Evolutionary conservation across 1,140 invertebrate genomes (phyloP).

Genomic region (Lysiphlebus fabarum): DNA sequence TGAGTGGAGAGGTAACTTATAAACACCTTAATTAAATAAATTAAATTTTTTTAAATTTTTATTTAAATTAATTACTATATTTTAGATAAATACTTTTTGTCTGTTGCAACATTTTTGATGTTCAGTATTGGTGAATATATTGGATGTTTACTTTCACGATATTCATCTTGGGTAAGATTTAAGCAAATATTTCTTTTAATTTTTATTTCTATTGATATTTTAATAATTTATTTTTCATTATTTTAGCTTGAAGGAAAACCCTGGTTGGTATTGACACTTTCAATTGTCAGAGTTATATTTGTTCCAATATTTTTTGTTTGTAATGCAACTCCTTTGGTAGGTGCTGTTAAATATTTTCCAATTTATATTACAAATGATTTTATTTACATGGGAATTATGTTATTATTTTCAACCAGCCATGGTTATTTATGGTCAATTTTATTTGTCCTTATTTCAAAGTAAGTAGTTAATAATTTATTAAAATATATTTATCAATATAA

Average conservation of each 20-base stretch:
- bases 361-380: constrained; percentile 78
- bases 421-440: constrained; percentile 86
- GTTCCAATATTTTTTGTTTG: constrained; percentile 84
- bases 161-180: constrained; percentile 64
- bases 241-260: constrained; percentile 66
- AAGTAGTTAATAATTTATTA: constrained; percentile 46
- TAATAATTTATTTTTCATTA: constrained; percentile 22
- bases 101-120: constrained; percentile 84
- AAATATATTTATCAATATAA: no score
- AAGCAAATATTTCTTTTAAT: background rate
- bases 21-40: no score
- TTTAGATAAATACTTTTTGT: constrained; percentile 83
- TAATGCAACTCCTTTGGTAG: constrained; percentile 61
- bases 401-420: constrained; percentile 79
- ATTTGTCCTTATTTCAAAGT: constrained; percentile 84
- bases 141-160: constrained; percentile 74
- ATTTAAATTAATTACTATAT: no score
- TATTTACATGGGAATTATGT: constrained; percentile 79
- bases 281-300: constrained; percentile 66
- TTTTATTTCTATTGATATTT: background rate
- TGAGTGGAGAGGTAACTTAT: no score
- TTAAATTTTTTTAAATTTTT: no score
- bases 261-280: constrained; percentile 63
- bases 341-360: constrained; percentile 71
- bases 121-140: constrained; percentile 86